Conservation (phyloP, 2,113 vertebrate species). For the Procavia capensis region DNA sequence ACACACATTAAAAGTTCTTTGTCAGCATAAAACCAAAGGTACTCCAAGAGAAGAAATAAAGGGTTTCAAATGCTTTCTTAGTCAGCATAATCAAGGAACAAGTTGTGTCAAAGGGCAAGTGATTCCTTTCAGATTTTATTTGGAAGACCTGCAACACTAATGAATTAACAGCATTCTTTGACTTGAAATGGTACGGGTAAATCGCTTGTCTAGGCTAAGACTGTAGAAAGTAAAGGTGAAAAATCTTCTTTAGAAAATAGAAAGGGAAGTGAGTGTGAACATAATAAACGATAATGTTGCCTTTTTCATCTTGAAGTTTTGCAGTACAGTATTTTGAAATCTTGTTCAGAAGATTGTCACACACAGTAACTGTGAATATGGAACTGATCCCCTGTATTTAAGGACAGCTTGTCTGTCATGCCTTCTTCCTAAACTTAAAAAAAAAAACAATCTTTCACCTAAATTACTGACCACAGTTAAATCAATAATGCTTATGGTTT, state of each 20-base stretch:
- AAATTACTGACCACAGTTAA: slow-evolving; percentile 20
- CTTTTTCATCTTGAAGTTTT: slow-evolving; percentile 49
- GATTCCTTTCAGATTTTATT: slow-evolving; percentile 50
- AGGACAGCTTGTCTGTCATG: slow-evolving; percentile 18
- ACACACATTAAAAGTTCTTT: neutral
- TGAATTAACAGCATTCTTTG: neutral
- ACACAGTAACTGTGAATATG: neutral
- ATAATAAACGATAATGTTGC: slow-evolving; percentile 27
- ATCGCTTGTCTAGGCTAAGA: neutral
- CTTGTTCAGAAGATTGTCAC: slow-evolving; percentile 45
- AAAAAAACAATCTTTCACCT: neutral
- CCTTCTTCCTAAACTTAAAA: neutral
- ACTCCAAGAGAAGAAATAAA: slow-evolving; percentile 34
- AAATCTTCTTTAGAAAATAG: neutral
- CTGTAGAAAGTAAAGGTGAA: neutral
- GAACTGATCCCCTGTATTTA: slow-evolving; percentile 42
- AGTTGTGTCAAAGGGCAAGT: slow-evolving; percentile 8
- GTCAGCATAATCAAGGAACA: slow-evolving; percentile 47
- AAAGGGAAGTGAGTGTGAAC: slow-evolving; percentile 21
- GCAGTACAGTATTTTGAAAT: slow-evolving; percentile 18
- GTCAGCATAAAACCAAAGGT: slow-evolving; percentile 16
- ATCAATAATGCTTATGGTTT: neutral
- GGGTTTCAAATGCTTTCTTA: slow-evolving; percentile 27
- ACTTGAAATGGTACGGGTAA: slow-evolving; percentile 31
- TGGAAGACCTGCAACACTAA: slow-evolving; percentile 10